Evolutionary conservation across 2,888 invertebrate species (phyloP).

Genomic region (Allygus modestus): DNA sequence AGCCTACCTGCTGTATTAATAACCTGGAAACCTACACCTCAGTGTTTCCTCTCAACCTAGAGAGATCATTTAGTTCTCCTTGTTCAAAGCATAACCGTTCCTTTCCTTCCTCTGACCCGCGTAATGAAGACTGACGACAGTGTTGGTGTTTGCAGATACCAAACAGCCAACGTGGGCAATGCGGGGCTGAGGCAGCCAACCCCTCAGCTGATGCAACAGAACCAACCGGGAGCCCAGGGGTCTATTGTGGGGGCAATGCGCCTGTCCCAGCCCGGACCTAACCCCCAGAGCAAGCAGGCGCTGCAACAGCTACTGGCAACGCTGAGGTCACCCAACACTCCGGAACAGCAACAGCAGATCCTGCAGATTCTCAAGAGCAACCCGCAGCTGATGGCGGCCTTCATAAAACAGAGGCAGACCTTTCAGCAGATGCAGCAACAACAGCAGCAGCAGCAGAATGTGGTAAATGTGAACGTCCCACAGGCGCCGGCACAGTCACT

Average conservation of each 20-base stretch:
- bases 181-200: conserved; percentile 71
- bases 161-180: conserved; percentile 53
- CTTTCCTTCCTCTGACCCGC: not conserved
- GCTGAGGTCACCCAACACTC: conserved; percentile 91
- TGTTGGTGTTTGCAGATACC: conserved; percentile 16
- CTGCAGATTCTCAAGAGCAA: conserved; percentile 94
- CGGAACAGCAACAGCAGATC: conserved; percentile 94
- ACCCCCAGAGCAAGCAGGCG: conserved; percentile 78
- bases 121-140: not conserved
- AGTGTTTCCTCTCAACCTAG: too few species aligned
- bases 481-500: conserved; percentile 74
- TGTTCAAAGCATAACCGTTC: not conserved
- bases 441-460: conserved; percentile 77
- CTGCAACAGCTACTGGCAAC: conserved; percentile 93
- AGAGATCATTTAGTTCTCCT: not conserved
- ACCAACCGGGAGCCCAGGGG: conserved; percentile 60
- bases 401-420: conserved; percentile 92
- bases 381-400: conserved; percentile 97
- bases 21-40: too few species aligned
- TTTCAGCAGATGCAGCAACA: conserved; percentile 74
- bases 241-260: conserved; percentile 73
- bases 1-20: too few species aligned
- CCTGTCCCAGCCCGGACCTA: conserved; percentile 75
- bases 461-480: conserved; percentile 72
- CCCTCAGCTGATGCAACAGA: conserved; percentile 66